phyloP scores from a whole-genome alignment of 2,113 vertebrate genomes.

The Nycticryphes semicollaris region DNA sequence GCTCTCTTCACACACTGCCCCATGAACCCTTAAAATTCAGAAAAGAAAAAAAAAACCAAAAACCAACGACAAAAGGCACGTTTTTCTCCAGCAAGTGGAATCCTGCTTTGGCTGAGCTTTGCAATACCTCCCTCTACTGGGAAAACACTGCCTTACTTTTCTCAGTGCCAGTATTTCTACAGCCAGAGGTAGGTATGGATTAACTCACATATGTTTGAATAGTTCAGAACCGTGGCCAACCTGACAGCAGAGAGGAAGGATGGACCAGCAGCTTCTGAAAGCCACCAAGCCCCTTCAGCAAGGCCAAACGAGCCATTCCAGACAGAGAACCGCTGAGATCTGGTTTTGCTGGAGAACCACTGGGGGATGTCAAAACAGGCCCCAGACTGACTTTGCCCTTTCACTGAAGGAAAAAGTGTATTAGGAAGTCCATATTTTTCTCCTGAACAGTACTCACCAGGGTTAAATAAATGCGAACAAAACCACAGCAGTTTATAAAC shows the following conservation, averaged over 20 bases:
- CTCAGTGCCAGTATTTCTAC: not conserved
- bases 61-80: not conserved
- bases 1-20: not conserved
- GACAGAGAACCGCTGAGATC: not conserved
- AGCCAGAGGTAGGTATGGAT: not conserved
- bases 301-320: rapidly evolving
- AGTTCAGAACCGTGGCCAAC: not conserved
- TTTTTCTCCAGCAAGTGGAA: not conserved
- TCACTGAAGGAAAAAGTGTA: rapidly evolving
- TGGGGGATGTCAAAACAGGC: not conserved
- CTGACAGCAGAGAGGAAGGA: not conserved
- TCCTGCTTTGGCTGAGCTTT: not conserved
- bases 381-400: not conserved
- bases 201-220: not conserved
- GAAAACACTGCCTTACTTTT: not conserved
- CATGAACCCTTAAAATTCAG: not conserved
- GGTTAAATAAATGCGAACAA: not conserved
- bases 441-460: not conserved
- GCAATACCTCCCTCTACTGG: constrained; percentile 59
- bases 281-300: not conserved
- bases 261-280: not conserved
- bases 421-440: not conserved
- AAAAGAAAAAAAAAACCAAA: rapidly evolving
- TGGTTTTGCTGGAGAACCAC: not conserved
- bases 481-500: not conserved